phyloP scores from a whole-genome alignment of 1,140 invertebrate genomes.

The Cyphomyrmex costatus region DNA sequence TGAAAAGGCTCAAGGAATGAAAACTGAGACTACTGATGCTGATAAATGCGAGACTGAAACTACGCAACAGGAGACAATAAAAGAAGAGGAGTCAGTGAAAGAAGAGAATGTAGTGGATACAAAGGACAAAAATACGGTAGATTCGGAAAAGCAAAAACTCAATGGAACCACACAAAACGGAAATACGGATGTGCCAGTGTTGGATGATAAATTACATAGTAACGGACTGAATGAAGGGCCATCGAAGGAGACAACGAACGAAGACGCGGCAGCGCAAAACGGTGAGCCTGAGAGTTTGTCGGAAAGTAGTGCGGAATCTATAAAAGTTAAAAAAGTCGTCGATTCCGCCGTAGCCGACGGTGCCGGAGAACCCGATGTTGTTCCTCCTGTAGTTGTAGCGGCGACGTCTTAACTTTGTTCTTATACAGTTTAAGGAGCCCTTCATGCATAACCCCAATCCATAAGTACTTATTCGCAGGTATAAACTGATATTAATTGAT shows the following conservation, averaged over 20 bases:
- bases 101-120: conserved; percentile 64
- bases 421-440: conserved; percentile 80
- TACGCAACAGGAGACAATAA: conserved; percentile 63
- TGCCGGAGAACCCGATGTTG: conserved; percentile 83
- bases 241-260: conserved; percentile 73
- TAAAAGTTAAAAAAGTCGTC: conserved; percentile 84
- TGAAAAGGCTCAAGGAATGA: conserved; percentile 59
- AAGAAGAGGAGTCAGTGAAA: conserved; percentile 66
- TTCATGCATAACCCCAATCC: conserved; percentile 83
- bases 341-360: conserved; percentile 82
- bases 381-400: conserved; percentile 83
- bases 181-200: conserved; percentile 68
- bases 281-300: conserved; percentile 80
- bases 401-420: conserved; percentile 85
- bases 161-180: conserved; percentile 79
- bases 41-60: conserved; percentile 64
- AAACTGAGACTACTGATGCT: conserved; percentile 47
- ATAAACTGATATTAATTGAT: conserved; percentile 83
- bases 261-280: conserved; percentile 78
- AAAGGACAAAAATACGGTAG: conserved; percentile 70
- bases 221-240: conserved; percentile 80
- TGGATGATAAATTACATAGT: conserved; percentile 78
- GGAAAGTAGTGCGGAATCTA: conserved; percentile 79
- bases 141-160: conserved; percentile 75
- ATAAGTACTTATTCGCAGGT: conserved; percentile 84